phyloP scores from a whole-genome alignment of 2,888 invertebrate species.

The Phengaris arion region DNA sequence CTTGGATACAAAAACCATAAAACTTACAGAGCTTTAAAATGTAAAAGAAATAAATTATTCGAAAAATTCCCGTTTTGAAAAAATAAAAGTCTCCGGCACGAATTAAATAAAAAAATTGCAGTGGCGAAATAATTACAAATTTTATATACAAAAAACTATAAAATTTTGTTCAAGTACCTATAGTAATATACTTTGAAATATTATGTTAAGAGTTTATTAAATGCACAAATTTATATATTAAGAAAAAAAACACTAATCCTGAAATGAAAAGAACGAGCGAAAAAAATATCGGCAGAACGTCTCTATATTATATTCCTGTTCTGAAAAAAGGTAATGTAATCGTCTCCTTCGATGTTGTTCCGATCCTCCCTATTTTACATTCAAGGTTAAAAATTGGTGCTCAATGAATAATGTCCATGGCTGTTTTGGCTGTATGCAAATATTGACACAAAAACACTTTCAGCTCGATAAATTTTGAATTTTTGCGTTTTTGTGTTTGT shows the following conservation, averaged over 20 bases:
- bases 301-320: background rate
- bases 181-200: too few relatives aligned
- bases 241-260: too few relatives aligned
- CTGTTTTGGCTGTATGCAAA: conserved; percentile 28
- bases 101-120: background rate
- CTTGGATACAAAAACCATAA: background rate
- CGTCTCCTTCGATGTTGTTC: conserved; percentile 11
- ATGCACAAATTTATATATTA: too few relatives aligned
- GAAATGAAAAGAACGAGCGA: too few relatives aligned
- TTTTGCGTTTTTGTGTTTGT: background rate
- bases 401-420: conserved; percentile 27
- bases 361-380: conserved; percentile 28
- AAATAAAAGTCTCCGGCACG: background rate
- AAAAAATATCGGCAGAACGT: background rate
- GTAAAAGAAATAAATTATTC: background rate
- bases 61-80: background rate
- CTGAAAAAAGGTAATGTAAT: conserved; percentile 2
- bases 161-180: too few relatives aligned
- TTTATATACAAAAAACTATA: too few relatives aligned
- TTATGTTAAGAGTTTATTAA: too few relatives aligned
- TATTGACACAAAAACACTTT: conserved; percentile 16
- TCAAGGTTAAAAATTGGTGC: conserved; percentile 23
- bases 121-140: background rate
- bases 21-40: background rate
- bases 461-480: background rate